A percentile compares a stretch with the other conserved stretches of the same genome.
Evolutionary conservation across 2,888 invertebrate genomes (phyloP).

Genomic region (Sarcophaga variegata): DNA sequence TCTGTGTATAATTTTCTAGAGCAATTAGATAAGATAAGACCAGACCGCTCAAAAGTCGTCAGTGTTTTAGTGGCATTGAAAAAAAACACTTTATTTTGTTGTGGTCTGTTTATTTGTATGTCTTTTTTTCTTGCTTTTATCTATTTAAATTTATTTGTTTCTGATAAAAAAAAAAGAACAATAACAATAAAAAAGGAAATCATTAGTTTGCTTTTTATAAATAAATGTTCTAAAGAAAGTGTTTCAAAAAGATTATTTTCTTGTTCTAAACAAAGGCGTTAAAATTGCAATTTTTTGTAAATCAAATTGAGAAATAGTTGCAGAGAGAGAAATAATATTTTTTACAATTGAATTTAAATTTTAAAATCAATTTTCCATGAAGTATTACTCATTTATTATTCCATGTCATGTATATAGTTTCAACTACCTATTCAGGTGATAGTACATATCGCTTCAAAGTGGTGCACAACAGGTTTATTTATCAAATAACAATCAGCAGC

Average conservation of each 20-base stretch:
- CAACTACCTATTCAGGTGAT: too few relatives aligned
- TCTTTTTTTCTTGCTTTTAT: background rate
- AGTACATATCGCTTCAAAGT: too few relatives aligned
- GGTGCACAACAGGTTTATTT: too few relatives aligned
- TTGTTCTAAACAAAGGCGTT: background rate
- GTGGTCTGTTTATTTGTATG: too few relatives aligned
- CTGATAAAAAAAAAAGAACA: background rate
- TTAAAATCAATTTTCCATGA: too few relatives aligned
- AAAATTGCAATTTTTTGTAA: background rate
- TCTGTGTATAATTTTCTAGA: background rate
- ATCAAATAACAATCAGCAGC: too few relatives aligned
- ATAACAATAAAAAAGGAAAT: background rate
- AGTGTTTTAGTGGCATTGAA: background rate
- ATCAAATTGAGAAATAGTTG: too few relatives aligned
- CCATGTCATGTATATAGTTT: too few relatives aligned
- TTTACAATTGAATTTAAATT: too few relatives aligned
- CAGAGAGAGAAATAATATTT: too few relatives aligned
- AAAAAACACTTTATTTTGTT: background rate
- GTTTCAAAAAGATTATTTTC: background rate
- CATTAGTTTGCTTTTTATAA: background rate
- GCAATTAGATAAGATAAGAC: slow-evolving; percentile 9
- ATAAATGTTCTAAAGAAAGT: background rate
- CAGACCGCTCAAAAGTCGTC: background rate
- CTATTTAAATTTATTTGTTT: slow-evolving; percentile 10
- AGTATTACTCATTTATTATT: too few relatives aligned